A percentile compares a stretch with the other conserved stretches of the same genome.
Conservation (phyloP, 2,888 invertebrate species). For the Erebia aethiops region DNA sequence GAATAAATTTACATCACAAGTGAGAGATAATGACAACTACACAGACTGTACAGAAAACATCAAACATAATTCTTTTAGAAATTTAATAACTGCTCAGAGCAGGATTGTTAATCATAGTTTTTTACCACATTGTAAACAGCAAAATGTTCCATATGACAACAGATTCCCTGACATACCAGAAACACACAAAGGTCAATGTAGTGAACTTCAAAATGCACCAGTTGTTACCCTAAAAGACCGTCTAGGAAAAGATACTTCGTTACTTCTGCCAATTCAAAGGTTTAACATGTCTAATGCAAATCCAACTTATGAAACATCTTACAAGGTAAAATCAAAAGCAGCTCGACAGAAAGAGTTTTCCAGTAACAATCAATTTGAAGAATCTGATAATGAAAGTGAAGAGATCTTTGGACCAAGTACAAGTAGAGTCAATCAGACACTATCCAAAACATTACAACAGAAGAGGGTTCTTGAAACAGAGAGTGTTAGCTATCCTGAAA, state of each 20-base stretch:
- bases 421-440: slow-evolving; percentile 21
- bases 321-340: slow-evolving; percentile 15
- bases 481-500: slow-evolving; percentile 22
- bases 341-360: slow-evolving; percentile 7
- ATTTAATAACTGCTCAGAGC: slow-evolving; percentile 44
- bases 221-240: slow-evolving; percentile 53
- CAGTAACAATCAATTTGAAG: slow-evolving; percentile 15
- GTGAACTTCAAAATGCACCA: slow-evolving; percentile 23
- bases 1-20: slow-evolving; percentile 46
- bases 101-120: slow-evolving; percentile 28
- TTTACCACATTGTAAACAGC: slow-evolving; percentile 18
- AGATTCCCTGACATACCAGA: slow-evolving; percentile 22
- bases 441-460: slow-evolving; percentile 15
- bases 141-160: slow-evolving; percentile 31
- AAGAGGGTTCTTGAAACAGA: slow-evolving; percentile 31
- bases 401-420: slow-evolving; percentile 37
- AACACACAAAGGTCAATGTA: background rate
- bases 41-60: slow-evolving; percentile 53
- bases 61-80: slow-evolving; percentile 51
- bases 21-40: slow-evolving; percentile 50
- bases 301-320: slow-evolving; percentile 10
- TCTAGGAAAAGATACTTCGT: slow-evolving; percentile 53
- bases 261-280: slow-evolving; percentile 62
- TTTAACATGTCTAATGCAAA: slow-evolving; percentile 52
- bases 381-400: slow-evolving; percentile 30